Percentiles rank a stretch among this genome's conserved stretches.
Conservation (phyloP, 2,113 vertebrate species). For the Microtus richardsoni region DNA sequence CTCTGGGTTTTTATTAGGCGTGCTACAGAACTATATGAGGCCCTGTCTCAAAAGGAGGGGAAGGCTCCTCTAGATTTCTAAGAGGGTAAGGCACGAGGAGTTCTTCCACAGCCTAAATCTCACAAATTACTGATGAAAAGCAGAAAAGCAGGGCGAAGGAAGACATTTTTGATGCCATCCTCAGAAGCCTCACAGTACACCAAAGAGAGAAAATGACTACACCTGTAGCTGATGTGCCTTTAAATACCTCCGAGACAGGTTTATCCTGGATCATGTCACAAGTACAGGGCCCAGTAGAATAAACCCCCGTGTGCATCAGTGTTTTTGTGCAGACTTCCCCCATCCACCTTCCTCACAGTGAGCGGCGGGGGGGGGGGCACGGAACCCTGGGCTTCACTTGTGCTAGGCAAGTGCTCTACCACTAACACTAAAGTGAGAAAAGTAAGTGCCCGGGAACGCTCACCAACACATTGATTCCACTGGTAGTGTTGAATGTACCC, state of each 20-base stretch:
- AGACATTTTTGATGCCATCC: background rate
- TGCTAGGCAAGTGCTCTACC: background rate
- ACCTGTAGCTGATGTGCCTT: background rate
- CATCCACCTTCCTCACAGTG: background rate
- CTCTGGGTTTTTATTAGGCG: no score
- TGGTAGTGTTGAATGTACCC: slow-evolving; percentile 93
- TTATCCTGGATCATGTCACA: background rate
- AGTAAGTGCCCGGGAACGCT: slow-evolving; percentile 58
- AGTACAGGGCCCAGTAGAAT: background rate
- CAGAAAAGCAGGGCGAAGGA: background rate
- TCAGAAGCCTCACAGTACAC: background rate
- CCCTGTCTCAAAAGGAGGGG: background rate
- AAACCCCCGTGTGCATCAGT: background rate
- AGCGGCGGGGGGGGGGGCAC: no score
- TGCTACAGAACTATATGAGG: background rate
- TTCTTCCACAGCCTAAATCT: background rate
- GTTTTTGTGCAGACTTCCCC: background rate
- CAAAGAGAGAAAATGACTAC: slow-evolving; percentile 6
- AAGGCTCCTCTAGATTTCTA: background rate
- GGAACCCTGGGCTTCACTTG: background rate
- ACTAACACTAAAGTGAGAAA: background rate
- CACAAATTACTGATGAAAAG: slow-evolving; percentile 1
- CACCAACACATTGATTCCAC: slow-evolving; percentile 95
- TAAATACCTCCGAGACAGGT: background rate
- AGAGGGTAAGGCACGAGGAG: background rate